Conservation (phyloP, 1,140 invertebrate species). For the Drosophila saltans region DNA sequence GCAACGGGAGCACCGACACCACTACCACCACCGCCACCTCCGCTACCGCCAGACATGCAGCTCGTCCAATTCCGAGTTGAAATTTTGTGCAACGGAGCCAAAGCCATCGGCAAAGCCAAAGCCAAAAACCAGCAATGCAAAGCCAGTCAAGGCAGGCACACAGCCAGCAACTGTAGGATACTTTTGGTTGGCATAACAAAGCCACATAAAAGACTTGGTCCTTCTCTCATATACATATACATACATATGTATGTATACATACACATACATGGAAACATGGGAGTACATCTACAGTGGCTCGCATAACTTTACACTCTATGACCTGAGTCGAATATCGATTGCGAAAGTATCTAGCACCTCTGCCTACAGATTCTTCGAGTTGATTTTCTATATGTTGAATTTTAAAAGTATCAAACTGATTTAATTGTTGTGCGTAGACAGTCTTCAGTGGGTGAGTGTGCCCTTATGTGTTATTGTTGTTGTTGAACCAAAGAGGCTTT, state of each 20-base stretch:
- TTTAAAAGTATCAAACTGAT: background rate
- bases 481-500: background rate
- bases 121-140: constrained; percentile 43
- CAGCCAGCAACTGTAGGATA: constrained; percentile 46
- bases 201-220: constrained; percentile 69
- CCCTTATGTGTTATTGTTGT: background rate
- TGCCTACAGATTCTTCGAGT: too few relatives aligned
- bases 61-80: constrained; percentile 51
- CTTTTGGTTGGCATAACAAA: constrained; percentile 68
- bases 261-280: background rate
- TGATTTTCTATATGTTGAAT: too few relatives aligned
- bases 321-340: background rate
- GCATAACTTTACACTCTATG: background rate
- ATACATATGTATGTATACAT: background rate
- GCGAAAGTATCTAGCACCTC: background rate
- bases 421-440: background rate
- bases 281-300: background rate
- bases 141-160: constrained; percentile 32
- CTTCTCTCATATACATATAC: constrained; percentile 13
- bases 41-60: constrained; percentile 22
- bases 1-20: constrained; percentile 32
- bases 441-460: background rate
- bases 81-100: constrained; percentile 22
- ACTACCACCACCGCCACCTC: background rate
- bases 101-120: constrained; percentile 28